phyloP scores from a whole-genome alignment of 2,888 invertebrate species.

The Bruchidius siliquastri region DNA sequence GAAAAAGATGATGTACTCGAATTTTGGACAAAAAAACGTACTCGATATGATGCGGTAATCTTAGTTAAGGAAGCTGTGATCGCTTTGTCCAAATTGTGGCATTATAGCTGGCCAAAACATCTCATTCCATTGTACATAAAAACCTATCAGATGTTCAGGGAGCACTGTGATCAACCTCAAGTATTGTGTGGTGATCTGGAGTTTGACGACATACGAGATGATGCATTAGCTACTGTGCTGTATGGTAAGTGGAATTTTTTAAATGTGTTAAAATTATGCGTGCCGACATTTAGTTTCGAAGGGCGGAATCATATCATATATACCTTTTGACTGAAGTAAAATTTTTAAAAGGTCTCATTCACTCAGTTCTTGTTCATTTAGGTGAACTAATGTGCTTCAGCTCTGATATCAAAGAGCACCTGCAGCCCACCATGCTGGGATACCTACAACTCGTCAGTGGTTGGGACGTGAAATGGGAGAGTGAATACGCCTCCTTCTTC shows the following conservation, averaged over 20 bases:
- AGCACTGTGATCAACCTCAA: slow-evolving; percentile 52
- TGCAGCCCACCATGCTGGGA: slow-evolving; percentile 49
- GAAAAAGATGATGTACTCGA: slow-evolving; percentile 62
- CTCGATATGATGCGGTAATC: slow-evolving; percentile 55
- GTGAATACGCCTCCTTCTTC: slow-evolving; percentile 48
- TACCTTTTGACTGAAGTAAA: no score
- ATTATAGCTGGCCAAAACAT: slow-evolving; percentile 60
- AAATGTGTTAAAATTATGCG: no score
- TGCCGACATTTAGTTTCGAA: no score
- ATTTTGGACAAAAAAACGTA: slow-evolving; percentile 56
- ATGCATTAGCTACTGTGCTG: slow-evolving; percentile 51
- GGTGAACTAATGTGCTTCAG: slow-evolving; percentile 32
- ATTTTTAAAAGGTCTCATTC: no score
- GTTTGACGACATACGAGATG: slow-evolving; percentile 45
- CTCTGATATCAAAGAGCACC: slow-evolving; percentile 19
- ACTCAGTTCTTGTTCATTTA: neutral
- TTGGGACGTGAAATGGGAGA: slow-evolving; percentile 46
- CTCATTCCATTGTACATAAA: slow-evolving; percentile 52
- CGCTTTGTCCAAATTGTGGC: slow-evolving; percentile 59
- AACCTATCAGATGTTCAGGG: slow-evolving; percentile 36
- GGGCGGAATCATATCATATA: no score
- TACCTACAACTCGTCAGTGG: slow-evolving; percentile 49
- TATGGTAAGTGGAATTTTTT: slow-evolving; percentile 39
- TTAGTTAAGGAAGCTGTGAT: slow-evolving; percentile 58
- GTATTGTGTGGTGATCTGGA: slow-evolving; percentile 43